Base-by-base conservation (phyloP, 1,140 invertebrate genomes). In the Battus philenor region DNA sequence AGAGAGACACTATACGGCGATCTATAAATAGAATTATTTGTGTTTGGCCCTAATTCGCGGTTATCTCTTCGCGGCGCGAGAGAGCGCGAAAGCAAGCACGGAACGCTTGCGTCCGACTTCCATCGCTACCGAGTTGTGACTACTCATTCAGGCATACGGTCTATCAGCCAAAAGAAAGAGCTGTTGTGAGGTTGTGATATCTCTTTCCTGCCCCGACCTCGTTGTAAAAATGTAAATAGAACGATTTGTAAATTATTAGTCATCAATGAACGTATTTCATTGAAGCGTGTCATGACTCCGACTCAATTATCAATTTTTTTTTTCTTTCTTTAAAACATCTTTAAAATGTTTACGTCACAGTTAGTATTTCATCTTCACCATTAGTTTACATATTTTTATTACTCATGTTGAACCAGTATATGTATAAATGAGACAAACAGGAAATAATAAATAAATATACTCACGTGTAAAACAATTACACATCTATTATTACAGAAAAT, bases 111-210 rank as follows among this genome's bases (percentile, higher is more conserved):
- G 80, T 78, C 73, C 77, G 75, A 60, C 71, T 79, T 73, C 77
- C 80, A 80, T 84, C 80, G 80, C 80, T 78, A 81, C 77, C 72
- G 70, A 72, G 47, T 78, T 81, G 74, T 76, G 66, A 84, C 79
- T 84, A 81, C 66, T 75, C 62, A 70, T 54, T 32, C 48, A 34
- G 50, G 51, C 47, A 54, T 10, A 44, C 49, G 52, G 66, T 63
- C 60, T 66, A 69, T 71, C 68, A 67, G 68, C 54, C 54, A 70
- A 74, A 78, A 83, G 79, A 83, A 83, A 80, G 68, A 77, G 63
- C 58, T 12, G 33, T 16, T 16, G 18, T 22, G 33, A 18, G 6
- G 33, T 16, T 16, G 18, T 22, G 33, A 18, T 36, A 36, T 36
- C 33, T 36, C 33, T 36, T 36, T 36, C 33, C 11, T 36, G 18